These are phyloP conservation scores for Nesogale talazaci DNA, from an alignment of 2,113 vertebrate genomes.

Conservation along the genomic window DNA sequence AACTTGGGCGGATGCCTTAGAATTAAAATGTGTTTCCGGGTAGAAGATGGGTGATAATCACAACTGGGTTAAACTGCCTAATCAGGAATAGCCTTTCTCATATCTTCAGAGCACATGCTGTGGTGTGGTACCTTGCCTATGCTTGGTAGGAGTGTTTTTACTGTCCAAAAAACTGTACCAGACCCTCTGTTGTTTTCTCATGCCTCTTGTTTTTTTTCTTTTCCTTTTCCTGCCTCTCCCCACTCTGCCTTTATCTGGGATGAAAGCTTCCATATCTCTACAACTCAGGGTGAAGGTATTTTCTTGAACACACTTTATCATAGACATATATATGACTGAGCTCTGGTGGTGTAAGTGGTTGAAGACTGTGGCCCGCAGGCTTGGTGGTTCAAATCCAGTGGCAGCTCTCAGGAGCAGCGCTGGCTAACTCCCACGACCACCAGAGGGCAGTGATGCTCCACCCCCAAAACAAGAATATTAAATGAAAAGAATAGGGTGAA, in stretches of 20 bases:
- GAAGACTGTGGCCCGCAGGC: too few relatives aligned
- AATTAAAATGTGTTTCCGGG: neutral
- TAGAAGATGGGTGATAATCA: neutral
- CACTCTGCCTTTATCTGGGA: neutral
- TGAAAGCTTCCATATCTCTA: neutral
- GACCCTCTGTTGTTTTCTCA: too few relatives aligned
- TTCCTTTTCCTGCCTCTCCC: neutral
- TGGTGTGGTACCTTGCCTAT: neutral
- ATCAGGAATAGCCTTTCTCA: neutral
- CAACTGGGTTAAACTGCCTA: neutral
- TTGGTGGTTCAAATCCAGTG: too few relatives aligned
- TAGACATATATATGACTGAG: too few relatives aligned
- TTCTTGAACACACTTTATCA: too few relatives aligned
- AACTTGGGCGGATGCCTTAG: neutral
- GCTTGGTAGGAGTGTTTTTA: neutral
- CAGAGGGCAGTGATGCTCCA: too few relatives aligned
- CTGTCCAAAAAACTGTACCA: neutral
- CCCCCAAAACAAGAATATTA: too few relatives aligned
- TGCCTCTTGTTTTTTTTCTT: neutral
- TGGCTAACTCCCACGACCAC: too few relatives aligned
- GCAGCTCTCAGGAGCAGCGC: too few relatives aligned
- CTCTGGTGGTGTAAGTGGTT: too few relatives aligned
- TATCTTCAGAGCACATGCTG: neutral
- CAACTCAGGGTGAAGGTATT: too few relatives aligned
- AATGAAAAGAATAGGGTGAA: neutral